Evolutionary conservation across 2,888 invertebrate species (phyloP).

Genomic region (Mimas tiliae): DNA sequence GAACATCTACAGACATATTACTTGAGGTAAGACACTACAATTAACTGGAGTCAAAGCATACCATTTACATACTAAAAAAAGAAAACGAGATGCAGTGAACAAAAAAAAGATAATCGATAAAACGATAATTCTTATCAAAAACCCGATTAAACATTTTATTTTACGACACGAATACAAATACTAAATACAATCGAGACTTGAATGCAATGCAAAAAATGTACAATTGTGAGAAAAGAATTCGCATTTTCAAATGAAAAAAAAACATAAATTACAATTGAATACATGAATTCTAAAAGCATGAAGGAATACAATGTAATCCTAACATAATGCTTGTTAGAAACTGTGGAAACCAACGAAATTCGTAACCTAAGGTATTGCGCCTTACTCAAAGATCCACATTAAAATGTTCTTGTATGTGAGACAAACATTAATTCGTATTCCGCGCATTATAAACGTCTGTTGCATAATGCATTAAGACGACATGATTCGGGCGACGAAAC

Average conservation of each 20-base stretch:
- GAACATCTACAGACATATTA: slow-evolving; percentile 39
- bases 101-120: neutral
- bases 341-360: neutral
- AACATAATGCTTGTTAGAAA: neutral
- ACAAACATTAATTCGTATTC: slow-evolving; percentile 56
- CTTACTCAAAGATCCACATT: neutral
- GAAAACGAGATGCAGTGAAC: slow-evolving; percentile 8
- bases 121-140: neutral
- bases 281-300: neutral
- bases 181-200: neutral
- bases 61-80: neutral
- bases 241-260: neutral
- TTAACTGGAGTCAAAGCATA: slow-evolving; percentile 16
- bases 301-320: too few relatives aligned
- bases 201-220: neutral
- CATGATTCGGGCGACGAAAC: slow-evolving; percentile 69
- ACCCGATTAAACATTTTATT: neutral
- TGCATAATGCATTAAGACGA: slow-evolving; percentile 70
- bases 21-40: slow-evolving; percentile 23
- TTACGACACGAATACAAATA: neutral
- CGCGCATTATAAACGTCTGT: slow-evolving; percentile 48
- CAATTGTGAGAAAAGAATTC: neutral
- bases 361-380: slow-evolving; percentile 2
- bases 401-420: slow-evolving; percentile 26
- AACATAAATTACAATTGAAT: neutral